Percentiles rank a stretch among this genome's conserved stretches.
These are phyloP conservation scores for Mus musculus DNA, from an alignment of 2,113 vertebrate genomes.

Conservation along the genomic window DNA sequence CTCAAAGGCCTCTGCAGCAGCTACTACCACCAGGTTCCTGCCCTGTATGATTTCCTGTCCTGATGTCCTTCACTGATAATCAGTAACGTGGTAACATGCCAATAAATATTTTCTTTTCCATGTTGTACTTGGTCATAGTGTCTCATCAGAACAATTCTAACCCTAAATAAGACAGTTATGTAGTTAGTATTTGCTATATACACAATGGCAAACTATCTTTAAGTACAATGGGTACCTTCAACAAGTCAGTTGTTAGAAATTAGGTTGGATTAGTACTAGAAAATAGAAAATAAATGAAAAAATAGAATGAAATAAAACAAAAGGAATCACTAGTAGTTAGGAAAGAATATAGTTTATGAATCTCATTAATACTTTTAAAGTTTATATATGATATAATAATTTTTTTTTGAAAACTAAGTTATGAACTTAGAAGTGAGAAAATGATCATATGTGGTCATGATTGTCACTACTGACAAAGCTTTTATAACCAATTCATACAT, in stretches of 20 bases:
- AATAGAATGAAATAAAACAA: not conserved
- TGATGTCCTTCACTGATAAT: not conserved
- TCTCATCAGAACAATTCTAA: not conserved
- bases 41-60: not conserved
- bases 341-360: constrained; percentile 1
- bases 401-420: not conserved
- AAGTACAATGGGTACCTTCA: not conserved
- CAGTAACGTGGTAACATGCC: not conserved
- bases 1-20: not conserved
- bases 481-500: constrained; percentile 46
- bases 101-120: not conserved
- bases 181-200: not conserved
- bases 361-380: not conserved
- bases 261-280: not conserved
- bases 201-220: constrained; percentile 6
- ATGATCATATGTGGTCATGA: constrained; percentile 21
- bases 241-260: constrained; percentile 21
- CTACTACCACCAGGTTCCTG: not conserved
- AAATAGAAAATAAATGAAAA: not conserved
- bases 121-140: not conserved
- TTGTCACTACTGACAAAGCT: constrained; percentile 40
- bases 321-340: not conserved
- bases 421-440: constrained; percentile 5
- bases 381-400: constrained; percentile 41
- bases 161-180: not conserved